Evolutionary conservation across 1,140 invertebrate species (phyloP).

Genomic region (Archegozetes longisetosus): DNA sequence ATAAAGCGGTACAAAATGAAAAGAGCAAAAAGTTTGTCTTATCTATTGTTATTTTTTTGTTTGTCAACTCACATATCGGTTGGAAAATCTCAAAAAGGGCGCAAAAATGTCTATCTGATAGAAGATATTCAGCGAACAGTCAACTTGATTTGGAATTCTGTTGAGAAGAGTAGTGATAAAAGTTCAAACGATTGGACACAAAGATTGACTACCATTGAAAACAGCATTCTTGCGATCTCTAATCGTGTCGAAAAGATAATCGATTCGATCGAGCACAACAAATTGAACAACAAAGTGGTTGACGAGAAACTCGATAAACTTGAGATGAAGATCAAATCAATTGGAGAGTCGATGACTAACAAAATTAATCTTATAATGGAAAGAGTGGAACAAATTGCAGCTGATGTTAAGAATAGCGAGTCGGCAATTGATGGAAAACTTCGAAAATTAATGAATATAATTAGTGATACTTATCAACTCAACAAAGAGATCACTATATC

Average conservation of each 20-base stretch:
- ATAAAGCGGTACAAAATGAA: too few relatives aligned
- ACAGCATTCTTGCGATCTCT: not conserved
- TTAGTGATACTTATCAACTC: not conserved
- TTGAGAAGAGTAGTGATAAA: not conserved
- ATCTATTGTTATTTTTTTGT: too few relatives aligned
- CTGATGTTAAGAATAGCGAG: not conserved
- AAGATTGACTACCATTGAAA: not conserved
- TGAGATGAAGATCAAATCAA: not conserved
- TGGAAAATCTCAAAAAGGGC: not conserved
- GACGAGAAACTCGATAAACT: not conserved
- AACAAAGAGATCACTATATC: not conserved
- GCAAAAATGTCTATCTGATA: not conserved
- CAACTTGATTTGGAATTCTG: not conserved
- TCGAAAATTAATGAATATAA: not conserved
- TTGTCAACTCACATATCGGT: too few relatives aligned
- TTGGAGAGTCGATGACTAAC: not conserved
- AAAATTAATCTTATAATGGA: not conserved
- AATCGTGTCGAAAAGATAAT: not conserved
- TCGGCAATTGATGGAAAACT: not conserved
- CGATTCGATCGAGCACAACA: not conserved
- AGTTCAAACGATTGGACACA: too few relatives aligned
- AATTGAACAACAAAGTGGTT: not conserved
- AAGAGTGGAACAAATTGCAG: not conserved
- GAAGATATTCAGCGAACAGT: not conserved
- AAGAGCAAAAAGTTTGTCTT: too few relatives aligned